Percentiles rank a stretch among this genome's conserved stretches.
These are phyloP conservation scores for Amphiprion percula DNA, from an alignment of 2,113 vertebrate genomes.

Conservation along the genomic window DNA sequence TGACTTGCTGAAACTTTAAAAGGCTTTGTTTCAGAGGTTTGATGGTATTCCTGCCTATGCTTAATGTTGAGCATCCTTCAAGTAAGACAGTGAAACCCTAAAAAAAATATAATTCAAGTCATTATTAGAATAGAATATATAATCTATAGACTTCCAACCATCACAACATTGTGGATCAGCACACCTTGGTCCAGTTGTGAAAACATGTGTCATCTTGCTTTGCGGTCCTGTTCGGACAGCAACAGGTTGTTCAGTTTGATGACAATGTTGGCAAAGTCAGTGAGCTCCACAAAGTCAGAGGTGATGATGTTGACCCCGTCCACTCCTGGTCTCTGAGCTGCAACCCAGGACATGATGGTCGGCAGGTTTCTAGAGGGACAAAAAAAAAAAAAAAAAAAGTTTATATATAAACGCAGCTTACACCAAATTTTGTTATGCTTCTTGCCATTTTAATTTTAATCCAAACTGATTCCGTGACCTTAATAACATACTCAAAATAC, in stretches of 20 bases:
- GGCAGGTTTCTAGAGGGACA: slow-evolving; percentile 90
- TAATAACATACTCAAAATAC: neutral
- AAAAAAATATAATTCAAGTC: neutral
- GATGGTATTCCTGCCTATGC: neutral
- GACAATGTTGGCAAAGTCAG: slow-evolving; percentile 95
- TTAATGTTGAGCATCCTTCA: neutral
- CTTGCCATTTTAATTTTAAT: neutral
- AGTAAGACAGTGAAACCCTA: neutral
- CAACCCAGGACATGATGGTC: slow-evolving; percentile 95
- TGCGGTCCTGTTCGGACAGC: slow-evolving; percentile 72
- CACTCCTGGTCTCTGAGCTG: slow-evolving; percentile 92
- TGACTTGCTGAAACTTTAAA: slow-evolving; percentile 9
- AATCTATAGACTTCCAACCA: neutral
- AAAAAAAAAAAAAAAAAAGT: neutral
- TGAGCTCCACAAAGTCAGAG: slow-evolving; percentile 97
- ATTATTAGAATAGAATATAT: neutral
- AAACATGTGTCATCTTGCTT: slow-evolving; percentile 60
- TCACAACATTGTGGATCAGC: neutral
- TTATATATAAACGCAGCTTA: neutral
- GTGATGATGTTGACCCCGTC: slow-evolving; percentile 98
- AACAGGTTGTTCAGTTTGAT: slow-evolving; percentile 93
- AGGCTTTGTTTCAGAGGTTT: slow-evolving; percentile 6
- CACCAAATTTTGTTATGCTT: neutral
- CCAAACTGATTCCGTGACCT: slow-evolving; percentile 7
- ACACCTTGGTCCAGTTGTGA: slow-evolving; percentile 13